Evolutionary conservation across 2,797 vertebrate species (phyloP).

Genomic region (Enteromius anoplus): DNA sequence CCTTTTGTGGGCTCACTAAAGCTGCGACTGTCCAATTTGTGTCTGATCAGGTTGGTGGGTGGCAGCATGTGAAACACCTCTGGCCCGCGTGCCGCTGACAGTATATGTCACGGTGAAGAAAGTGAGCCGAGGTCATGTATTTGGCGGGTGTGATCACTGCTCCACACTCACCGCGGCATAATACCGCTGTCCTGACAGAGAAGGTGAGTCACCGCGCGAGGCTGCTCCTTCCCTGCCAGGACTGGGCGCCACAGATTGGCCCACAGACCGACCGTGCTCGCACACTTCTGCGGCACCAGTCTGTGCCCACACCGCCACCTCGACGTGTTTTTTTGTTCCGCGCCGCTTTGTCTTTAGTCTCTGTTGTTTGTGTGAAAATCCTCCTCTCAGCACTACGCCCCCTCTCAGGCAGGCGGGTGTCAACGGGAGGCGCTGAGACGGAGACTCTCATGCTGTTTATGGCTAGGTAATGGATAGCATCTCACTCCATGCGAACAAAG

Average conservation of each 20-base stretch:
- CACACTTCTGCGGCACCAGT: slow-evolving; percentile 60
- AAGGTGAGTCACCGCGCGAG: slow-evolving; percentile 65
- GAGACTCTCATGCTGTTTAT: slow-evolving; percentile 52
- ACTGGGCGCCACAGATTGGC: slow-evolving; percentile 58
- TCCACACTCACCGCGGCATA: slow-evolving; percentile 54
- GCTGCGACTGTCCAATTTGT: slow-evolving; percentile 44
- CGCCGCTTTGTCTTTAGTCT: slow-evolving; percentile 51
- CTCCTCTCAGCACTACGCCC: slow-evolving; percentile 50
- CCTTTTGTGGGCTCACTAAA: slow-evolving; percentile 23
- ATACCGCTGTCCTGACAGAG: slow-evolving; percentile 56
- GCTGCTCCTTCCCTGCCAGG: slow-evolving; percentile 53
- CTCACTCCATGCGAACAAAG: slow-evolving; percentile 40
- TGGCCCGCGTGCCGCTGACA: slow-evolving; percentile 41
- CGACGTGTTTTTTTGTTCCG: slow-evolving; percentile 58
- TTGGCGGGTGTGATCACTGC: slow-evolving; percentile 47
- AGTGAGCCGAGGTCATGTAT: slow-evolving; percentile 40
- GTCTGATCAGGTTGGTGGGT: slow-evolving; percentile 22
- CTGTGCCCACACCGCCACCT: slow-evolving; percentile 52
- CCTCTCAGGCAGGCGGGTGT: slow-evolving; percentile 44
- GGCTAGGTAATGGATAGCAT: slow-evolving; percentile 44
- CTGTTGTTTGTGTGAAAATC: slow-evolving; percentile 62
- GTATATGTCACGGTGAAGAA: slow-evolving; percentile 22
- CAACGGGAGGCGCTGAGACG: slow-evolving; percentile 43
- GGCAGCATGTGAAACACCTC: slow-evolving; percentile 28
- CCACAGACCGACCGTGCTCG: slow-evolving; percentile 54